These are phyloP conservation scores for Diadophis punctatus DNA, from an alignment of 2,113 vertebrate genomes.

Conservation along the genomic window DNA sequence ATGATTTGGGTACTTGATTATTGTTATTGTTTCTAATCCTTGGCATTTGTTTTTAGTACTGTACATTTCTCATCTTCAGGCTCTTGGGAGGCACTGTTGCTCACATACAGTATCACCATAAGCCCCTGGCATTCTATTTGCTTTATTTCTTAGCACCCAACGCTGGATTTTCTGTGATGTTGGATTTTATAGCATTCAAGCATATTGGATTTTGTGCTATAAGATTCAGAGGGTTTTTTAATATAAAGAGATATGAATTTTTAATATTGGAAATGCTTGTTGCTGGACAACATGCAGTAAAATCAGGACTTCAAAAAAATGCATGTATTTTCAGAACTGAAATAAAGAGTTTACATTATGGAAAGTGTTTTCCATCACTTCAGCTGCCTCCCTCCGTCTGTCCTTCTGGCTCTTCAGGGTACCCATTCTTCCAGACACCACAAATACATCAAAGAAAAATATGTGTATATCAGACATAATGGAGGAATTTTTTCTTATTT, in stretches of 20 bases:
- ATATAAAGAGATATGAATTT: slow-evolving; percentile 19
- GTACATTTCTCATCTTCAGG: slow-evolving; percentile 8
- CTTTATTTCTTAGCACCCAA: slow-evolving; percentile 14
- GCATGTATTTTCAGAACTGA: not conserved
- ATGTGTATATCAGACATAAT: not conserved
- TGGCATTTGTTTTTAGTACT: slow-evolving; percentile 24
- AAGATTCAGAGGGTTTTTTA: not conserved
- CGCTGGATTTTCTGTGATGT: slow-evolving; percentile 14
- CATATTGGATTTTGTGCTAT: slow-evolving; percentile 20
- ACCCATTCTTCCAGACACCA: not conserved
- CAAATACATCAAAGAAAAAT: not conserved
- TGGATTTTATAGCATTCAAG: slow-evolving; percentile 18
- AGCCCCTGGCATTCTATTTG: slow-evolving; percentile 2
- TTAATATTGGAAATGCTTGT: slow-evolving; percentile 8
- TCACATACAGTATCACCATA: slow-evolving; percentile 19
- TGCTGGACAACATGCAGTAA: slow-evolving; percentile 1
- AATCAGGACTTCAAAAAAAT: not conserved
- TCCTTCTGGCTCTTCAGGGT: not conserved
- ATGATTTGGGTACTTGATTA: not conserved
- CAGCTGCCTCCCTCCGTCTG: not conserved
- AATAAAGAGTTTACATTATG: slow-evolving; percentile 5
- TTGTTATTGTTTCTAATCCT: not conserved
- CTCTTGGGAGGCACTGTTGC: slow-evolving; percentile 10
- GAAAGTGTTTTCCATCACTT: not conserved
- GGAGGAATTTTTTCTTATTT: not conserved